Evolutionary conservation across 1,140 invertebrate species (phyloP).

Genomic region (Macrobrachium rosenbergii): DNA sequence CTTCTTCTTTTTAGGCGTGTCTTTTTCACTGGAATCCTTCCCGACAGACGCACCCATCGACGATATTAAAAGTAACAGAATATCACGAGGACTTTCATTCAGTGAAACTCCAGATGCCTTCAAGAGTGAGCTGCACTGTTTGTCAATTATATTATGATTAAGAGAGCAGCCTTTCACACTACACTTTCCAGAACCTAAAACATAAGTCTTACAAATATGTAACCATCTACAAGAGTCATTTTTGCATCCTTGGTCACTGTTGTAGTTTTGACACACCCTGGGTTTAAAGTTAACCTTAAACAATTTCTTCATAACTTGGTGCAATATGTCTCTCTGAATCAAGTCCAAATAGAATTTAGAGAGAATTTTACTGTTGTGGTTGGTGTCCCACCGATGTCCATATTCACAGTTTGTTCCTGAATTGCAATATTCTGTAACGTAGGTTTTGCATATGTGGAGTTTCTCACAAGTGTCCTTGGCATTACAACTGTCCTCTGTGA

Average conservation of each 20-base stretch:
- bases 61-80: constrained; percentile 8
- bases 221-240: constrained; percentile 13
- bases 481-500: constrained; percentile 15
- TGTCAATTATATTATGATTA: constrained; percentile 26
- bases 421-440: constrained; percentile 1
- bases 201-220: constrained; percentile 42
- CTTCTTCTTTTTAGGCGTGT: not conserved
- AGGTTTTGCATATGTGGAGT: constrained; percentile 43
- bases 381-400: constrained; percentile 42
- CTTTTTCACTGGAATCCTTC: not conserved
- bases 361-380: constrained; percentile 36
- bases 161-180: constrained; percentile 1
- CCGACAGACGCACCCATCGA: not conserved
- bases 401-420: not conserved
- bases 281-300: constrained; percentile 29
- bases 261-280: constrained; percentile 19
- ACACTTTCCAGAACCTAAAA: constrained; percentile 38
- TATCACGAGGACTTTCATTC: constrained; percentile 42
- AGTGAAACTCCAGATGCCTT: constrained; percentile 14
- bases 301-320: constrained; percentile 24
- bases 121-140: constrained; percentile 18
- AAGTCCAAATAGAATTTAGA: constrained; percentile 42
- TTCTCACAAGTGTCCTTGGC: not conserved
- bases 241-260: constrained; percentile 33
- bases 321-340: constrained; percentile 23